Conservation (phyloP, 37 sponge, comb jelly and placozoan species). For the Axinella damicornis region DNA sequence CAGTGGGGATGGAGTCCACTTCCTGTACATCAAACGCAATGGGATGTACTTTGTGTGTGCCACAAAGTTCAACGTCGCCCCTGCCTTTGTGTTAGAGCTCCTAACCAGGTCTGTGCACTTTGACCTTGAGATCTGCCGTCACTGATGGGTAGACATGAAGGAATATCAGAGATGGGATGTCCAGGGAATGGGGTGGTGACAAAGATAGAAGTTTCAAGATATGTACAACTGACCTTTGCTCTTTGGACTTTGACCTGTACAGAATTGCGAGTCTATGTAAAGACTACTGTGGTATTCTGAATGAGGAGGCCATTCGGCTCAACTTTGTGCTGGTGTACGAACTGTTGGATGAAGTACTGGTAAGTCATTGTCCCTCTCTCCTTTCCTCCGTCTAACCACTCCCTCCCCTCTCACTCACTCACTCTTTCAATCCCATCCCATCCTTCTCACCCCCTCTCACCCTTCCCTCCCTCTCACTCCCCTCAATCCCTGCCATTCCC, state of each 20-base stretch:
- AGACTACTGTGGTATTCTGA: constrained; percentile 95
- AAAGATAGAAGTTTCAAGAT: too few relatives aligned
- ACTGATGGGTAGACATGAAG: too few relatives aligned
- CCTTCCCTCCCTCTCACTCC: too few relatives aligned
- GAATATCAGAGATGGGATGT: too few relatives aligned
- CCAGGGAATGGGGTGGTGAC: too few relatives aligned
- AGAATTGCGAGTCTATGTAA: constrained; percentile 89
- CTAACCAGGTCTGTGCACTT: constrained; percentile 69
- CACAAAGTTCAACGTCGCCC: constrained; percentile 92
- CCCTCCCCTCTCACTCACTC: too few relatives aligned
- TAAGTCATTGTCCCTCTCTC: constrained; percentile 26
- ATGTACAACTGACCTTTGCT: too few relatives aligned
- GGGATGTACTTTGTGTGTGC: constrained; percentile 90
- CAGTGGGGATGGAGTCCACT: constrained; percentile 73
- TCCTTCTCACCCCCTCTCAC: too few relatives aligned
- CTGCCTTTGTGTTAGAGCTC: constrained; percentile 84
- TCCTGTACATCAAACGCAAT: constrained; percentile 86
- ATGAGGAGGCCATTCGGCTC: constrained; percentile 91
- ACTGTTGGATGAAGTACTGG: constrained; percentile 93
- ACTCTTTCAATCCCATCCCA: not conserved
- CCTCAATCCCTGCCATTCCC: too few relatives aligned
- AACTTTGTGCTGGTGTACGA: constrained; percentile 94
- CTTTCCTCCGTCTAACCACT: too few relatives aligned
- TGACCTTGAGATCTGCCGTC: too few relatives aligned
- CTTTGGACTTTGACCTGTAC: not conserved